Conservation (phyloP, 2,888 invertebrate genomes). For the Chorisops tibialis region DNA sequence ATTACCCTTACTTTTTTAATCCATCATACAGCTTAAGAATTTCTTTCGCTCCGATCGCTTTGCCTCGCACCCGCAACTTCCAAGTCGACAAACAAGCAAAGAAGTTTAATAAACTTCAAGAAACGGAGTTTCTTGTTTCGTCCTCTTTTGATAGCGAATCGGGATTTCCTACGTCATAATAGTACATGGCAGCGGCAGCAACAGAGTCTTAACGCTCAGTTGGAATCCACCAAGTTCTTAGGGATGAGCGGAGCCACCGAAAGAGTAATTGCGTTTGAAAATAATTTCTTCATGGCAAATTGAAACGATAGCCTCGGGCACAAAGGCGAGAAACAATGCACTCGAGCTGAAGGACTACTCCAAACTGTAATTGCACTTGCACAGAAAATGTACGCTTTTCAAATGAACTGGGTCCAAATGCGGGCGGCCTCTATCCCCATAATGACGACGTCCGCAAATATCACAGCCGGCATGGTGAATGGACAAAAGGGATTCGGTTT, state of each 20-base stretch:
- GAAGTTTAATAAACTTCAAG: constrained; percentile 7
- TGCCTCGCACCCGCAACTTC: too few species aligned
- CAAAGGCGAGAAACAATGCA: constrained; percentile 25
- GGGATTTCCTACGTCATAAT: too few species aligned
- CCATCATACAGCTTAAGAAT: too few species aligned
- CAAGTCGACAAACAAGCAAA: constrained; percentile 1
- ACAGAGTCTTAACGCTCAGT: too few species aligned
- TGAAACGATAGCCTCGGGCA: constrained; percentile 19
- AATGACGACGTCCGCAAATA: not conserved
- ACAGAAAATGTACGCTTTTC: constrained; percentile 9
- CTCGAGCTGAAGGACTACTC: constrained; percentile 21
- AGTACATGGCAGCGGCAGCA: too few species aligned
- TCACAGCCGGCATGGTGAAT: not conserved
- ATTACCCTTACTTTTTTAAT: too few species aligned
- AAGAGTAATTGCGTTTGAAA: constrained; percentile 20
- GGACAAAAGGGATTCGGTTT: constrained; percentile 9
- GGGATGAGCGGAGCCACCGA: not conserved
- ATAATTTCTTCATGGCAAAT: constrained; percentile 21
- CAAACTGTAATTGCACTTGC: constrained; percentile 23
- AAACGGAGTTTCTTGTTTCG: constrained; percentile 6
- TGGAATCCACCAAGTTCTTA: too few species aligned
- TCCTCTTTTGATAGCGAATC: not conserved
- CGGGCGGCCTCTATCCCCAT: constrained; percentile 2
- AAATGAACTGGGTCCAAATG: constrained; percentile 1
- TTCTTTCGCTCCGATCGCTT: too few species aligned